Evolutionary conservation across 2,888 invertebrate species (phyloP).

Genomic region (Dusona sp.): DNA sequence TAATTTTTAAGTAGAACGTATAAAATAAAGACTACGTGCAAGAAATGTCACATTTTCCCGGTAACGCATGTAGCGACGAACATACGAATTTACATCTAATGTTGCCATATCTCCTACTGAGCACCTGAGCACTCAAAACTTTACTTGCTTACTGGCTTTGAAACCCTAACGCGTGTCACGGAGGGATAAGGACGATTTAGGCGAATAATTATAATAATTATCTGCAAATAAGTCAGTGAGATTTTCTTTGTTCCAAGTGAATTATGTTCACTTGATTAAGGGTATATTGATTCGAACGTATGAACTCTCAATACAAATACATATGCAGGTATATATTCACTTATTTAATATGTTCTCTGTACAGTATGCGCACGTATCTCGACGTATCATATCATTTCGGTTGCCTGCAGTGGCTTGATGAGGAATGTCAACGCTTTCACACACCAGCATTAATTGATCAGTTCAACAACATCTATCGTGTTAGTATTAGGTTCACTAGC

Average conservation of each 20-base stretch:
- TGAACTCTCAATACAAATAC: not conserved
- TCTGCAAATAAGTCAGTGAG: not conserved
- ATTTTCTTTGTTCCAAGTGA: not conserved
- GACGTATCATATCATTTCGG: conserved; percentile 10
- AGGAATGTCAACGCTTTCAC: conserved; percentile 18
- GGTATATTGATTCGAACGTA: not conserved
- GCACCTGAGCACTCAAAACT: no score
- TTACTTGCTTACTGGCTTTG: no score
- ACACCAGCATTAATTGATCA: conserved; percentile 7
- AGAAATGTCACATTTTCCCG: no score
- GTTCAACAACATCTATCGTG: conserved; percentile 3
- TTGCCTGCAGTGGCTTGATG: conserved; percentile 2
- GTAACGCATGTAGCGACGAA: no score
- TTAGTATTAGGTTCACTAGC: not conserved
- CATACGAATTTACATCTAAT: no score
- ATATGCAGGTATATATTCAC: not conserved
- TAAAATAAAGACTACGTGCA: no score
- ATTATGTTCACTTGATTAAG: not conserved
- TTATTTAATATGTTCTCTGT: not conserved
- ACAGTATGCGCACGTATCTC: not conserved
- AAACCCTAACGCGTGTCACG: no score
- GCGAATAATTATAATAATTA: not conserved
- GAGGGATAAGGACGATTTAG: no score
- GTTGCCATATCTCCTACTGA: no score
- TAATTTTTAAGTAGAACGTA: no score